Evolutionary conservation across 2,113 vertebrate species (phyloP).

Genomic region (Corynorhinus townsendii): DNA sequence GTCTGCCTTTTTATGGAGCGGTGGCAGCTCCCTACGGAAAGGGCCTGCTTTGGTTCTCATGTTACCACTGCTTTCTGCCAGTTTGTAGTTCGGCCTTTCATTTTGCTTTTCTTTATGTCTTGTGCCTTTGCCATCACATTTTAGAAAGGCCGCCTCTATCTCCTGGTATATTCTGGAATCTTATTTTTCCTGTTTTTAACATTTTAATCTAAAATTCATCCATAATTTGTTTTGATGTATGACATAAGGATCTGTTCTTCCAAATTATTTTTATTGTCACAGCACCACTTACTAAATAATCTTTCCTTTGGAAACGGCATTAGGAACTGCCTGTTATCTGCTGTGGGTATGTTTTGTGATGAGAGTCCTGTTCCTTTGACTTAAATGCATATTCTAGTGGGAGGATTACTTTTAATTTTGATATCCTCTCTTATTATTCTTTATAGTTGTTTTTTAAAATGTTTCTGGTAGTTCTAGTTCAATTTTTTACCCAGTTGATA

Average conservation of each 20-base stretch:
- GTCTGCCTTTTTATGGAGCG: not conserved
- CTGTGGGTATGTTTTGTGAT: not conserved
- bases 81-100: not conserved
- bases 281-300: not conserved
- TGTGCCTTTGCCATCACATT: not conserved
- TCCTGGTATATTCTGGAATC: not conserved
- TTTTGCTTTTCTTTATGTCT: not conserved
- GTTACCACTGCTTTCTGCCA: not conserved
- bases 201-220: not conserved
- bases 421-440: not conserved
- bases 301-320: not conserved
- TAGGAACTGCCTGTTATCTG: not conserved
- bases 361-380: not conserved
- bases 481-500: not conserved
- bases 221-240: not conserved
- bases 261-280: not conserved
- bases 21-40: not conserved
- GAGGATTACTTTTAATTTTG: not conserved
- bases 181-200: not conserved
- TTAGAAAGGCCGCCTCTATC: not conserved
- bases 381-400: not conserved
- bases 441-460: conserved; percentile 31
- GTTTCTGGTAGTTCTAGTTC: not conserved
- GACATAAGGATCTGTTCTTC: not conserved
- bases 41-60: not conserved